A percentile compares a stretch with the other conserved stretches of the same genome.
These are phyloP conservation scores for Cheirogaleus medius DNA, from an alignment of 2,113 vertebrate species.

Conservation along the genomic window DNA sequence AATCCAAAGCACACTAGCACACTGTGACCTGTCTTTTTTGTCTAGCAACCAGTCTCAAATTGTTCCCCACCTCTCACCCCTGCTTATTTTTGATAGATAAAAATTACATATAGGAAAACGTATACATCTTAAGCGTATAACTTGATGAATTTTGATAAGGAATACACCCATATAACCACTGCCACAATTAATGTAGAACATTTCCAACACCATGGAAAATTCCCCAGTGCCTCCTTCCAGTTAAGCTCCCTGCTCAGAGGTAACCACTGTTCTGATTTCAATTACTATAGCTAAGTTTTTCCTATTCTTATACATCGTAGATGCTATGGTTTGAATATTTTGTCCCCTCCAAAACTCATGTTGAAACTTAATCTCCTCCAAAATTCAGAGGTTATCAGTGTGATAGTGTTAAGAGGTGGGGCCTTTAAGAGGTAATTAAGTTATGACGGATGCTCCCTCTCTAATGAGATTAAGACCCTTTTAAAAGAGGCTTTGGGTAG, in stretches of 20 bases:
- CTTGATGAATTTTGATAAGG: constrained; percentile 5
- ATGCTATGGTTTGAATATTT: background rate
- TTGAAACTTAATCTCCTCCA: background rate
- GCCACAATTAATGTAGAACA: background rate
- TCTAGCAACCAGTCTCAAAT: constrained; percentile 21
- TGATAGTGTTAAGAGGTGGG: background rate
- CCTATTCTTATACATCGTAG: background rate
- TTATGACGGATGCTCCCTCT: background rate
- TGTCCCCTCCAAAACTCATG: background rate
- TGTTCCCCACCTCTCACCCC: background rate
- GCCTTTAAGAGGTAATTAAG: background rate
- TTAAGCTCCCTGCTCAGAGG: background rate
- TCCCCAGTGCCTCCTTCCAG: background rate
- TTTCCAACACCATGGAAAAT: background rate
- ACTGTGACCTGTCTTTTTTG: background rate
- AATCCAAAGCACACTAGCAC: background rate
- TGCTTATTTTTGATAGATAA: background rate
- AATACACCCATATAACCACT: background rate
- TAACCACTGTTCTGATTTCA: background rate
- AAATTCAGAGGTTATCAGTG: background rate
- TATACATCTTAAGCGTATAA: background rate
- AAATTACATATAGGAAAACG: background rate
- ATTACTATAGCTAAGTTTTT: background rate
- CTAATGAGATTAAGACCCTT: background rate
- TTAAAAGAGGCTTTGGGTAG: background rate